Conservation (phyloP, 2,888 invertebrate genomes). For the Timema podura region DNA sequence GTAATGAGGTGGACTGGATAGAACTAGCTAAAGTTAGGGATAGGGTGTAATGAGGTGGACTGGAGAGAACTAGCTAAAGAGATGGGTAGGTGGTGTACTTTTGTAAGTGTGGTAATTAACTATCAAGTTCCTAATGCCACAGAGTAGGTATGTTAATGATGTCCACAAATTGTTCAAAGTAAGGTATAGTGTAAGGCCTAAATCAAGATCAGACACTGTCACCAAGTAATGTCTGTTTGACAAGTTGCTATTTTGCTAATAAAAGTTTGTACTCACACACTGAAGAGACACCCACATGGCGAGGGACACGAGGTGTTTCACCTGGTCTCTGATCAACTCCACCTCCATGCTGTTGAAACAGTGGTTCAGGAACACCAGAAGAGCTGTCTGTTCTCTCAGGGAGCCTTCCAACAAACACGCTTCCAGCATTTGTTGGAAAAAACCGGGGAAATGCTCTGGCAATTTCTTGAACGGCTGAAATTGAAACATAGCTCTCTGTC, state of each 20-base stretch:
- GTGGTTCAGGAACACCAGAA: conserved; percentile 90
- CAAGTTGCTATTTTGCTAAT: background rate
- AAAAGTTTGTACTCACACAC: conserved; percentile 51
- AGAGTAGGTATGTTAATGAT: too few species aligned
- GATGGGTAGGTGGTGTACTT: too few species aligned
- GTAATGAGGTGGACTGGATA: too few species aligned
- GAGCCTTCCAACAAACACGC: conserved; percentile 64
- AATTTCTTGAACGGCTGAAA: conserved; percentile 71
- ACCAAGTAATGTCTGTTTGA: too few species aligned
- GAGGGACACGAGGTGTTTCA: conserved; percentile 84
- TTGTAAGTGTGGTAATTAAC: too few species aligned
- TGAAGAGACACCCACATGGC: conserved; percentile 92
- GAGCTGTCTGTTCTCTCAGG: conserved; percentile 71
- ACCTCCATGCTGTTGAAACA: conserved; percentile 98
- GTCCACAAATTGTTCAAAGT: too few species aligned
- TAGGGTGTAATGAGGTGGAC: too few species aligned
- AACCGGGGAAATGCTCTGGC: conserved; percentile 71
- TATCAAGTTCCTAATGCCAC: too few species aligned
- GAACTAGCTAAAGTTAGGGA: too few species aligned
- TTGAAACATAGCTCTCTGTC: conserved; percentile 9
- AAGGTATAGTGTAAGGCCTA: too few species aligned
- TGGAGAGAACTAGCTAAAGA: too few species aligned
- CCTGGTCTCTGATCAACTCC: conserved; percentile 86
- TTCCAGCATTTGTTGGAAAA: conserved; percentile 76
- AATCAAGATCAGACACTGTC: too few species aligned